Evolutionary conservation across 1,140 invertebrate genomes (phyloP).

Genomic region (Oryzaephilus surinamensis): DNA sequence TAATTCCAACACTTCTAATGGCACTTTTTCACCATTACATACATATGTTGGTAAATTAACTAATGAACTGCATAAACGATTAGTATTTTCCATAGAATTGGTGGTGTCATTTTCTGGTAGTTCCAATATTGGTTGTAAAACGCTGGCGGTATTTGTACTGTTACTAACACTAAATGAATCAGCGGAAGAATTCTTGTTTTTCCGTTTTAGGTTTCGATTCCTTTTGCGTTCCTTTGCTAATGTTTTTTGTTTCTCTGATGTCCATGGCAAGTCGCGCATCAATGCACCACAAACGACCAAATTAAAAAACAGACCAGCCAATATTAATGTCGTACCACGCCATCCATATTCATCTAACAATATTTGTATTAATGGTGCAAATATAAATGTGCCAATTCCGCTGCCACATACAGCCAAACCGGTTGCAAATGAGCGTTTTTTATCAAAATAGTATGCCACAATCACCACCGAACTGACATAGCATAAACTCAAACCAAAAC

Average conservation of each 20-base stretch:
- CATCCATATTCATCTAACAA: slow-evolving; percentile 73
- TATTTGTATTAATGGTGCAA: slow-evolving; percentile 73
- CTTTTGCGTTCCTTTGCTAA: slow-evolving; percentile 50
- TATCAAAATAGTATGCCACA: slow-evolving; percentile 94
- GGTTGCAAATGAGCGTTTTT: slow-evolving; percentile 81
- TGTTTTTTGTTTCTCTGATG: slow-evolving; percentile 50
- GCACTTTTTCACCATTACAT: slow-evolving; percentile 62
- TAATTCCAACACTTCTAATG: slow-evolving; percentile 60
- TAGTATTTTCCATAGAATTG: slow-evolving; percentile 12
- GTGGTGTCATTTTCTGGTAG: slow-evolving; percentile 20
- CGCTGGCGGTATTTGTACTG: slow-evolving; percentile 50
- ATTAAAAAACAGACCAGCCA: slow-evolving; percentile 77
- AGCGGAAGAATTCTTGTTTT: slow-evolving; percentile 44
- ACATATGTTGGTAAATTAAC: slow-evolving; percentile 75
- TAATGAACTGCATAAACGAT: slow-evolving; percentile 60
- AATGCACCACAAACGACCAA: slow-evolving; percentile 77
- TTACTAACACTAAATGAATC: slow-evolving; percentile 55
- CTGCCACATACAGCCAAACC: slow-evolving; percentile 87
- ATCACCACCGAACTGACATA: slow-evolving; percentile 86
- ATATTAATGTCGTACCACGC: slow-evolving; percentile 69
- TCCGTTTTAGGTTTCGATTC: slow-evolving; percentile 47
- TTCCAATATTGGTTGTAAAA: slow-evolving; percentile 33
- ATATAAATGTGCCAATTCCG: slow-evolving; percentile 82
- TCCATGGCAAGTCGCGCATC: slow-evolving; percentile 73
- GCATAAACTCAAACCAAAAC: slow-evolving; percentile 76